Evolutionary conservation across 2,888 invertebrate genomes (phyloP).

Genomic region (Phymatocera aterrima): DNA sequence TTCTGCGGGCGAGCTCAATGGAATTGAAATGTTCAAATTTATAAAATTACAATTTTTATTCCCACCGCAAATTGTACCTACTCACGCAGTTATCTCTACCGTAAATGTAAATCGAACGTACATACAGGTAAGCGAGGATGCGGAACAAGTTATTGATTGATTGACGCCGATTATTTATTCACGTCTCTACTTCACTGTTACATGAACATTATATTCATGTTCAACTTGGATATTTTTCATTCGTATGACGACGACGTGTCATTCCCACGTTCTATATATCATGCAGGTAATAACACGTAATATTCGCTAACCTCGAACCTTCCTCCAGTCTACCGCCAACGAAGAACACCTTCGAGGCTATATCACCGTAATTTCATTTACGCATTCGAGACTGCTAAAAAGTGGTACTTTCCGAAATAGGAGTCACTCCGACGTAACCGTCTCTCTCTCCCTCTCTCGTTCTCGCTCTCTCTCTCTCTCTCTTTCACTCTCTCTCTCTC

Average conservation of each 20-base stretch:
- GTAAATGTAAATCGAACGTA: background rate
- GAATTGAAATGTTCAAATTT: background rate
- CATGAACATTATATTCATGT: background rate
- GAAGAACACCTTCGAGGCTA: constrained; percentile 33
- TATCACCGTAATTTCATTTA: constrained; percentile 24
- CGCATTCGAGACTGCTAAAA: constrained; percentile 37
- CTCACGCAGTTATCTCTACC: background rate
- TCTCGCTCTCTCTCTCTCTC: background rate
- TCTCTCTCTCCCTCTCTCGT: background rate
- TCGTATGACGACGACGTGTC: background rate
- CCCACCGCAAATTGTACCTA: background rate
- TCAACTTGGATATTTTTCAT: background rate
- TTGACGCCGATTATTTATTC: background rate
- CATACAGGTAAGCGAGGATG: no score
- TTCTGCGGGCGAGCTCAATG: background rate
- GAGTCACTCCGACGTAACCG: constrained; percentile 17
- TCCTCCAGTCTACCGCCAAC: constrained; percentile 8
- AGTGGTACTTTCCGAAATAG: constrained; percentile 35
- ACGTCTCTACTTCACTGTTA: background rate
- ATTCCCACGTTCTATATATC: constrained; percentile 24
- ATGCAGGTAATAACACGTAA: background rate
- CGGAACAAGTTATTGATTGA: background rate
- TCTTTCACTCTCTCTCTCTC: background rate
- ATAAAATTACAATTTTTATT: background rate
- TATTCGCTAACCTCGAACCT: constrained; percentile 30